phyloP scores from a whole-genome alignment of 2,888 invertebrate species.

The Dromius quadrimaculatus region DNA sequence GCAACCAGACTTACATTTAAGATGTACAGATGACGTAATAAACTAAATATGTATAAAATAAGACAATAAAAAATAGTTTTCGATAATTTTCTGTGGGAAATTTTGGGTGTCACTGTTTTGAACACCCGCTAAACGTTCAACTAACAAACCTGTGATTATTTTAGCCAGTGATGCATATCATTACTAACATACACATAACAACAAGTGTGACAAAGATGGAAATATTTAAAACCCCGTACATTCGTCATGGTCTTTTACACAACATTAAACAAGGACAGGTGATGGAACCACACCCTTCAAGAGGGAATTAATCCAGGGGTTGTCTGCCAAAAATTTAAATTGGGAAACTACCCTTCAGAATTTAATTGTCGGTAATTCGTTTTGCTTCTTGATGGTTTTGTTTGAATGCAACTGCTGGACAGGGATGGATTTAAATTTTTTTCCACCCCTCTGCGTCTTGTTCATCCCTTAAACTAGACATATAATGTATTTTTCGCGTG shows the following conservation, averaged over 20 bases:
- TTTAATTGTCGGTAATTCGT: constrained; percentile 44
- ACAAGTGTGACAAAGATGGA: constrained; percentile 8
- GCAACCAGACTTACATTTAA: too few relatives aligned
- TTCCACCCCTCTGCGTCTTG: too few relatives aligned
- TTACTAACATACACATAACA: constrained; percentile 14
- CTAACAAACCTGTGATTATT: constrained; percentile 39
- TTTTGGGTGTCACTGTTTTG: not conserved
- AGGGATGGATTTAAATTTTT: not conserved
- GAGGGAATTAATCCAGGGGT: not conserved
- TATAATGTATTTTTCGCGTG: constrained; percentile 51
- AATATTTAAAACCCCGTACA: constrained; percentile 7
- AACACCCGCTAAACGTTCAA: constrained; percentile 33
- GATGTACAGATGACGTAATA: too few relatives aligned
- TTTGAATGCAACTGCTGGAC: constrained; percentile 9
- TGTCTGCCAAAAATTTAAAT: constrained; percentile 38
- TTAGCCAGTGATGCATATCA: constrained; percentile 28
- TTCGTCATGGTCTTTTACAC: constrained; percentile 19
- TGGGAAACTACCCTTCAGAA: constrained; percentile 38
- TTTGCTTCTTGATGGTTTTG: constrained; percentile 13
- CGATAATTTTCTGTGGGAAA: too few relatives aligned
- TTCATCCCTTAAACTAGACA: too few relatives aligned
- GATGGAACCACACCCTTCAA: constrained; percentile 5
- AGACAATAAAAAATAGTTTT: too few relatives aligned
- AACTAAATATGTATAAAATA: too few relatives aligned
- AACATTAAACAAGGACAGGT: constrained; percentile 38